Percentiles rank a stretch among this genome's conserved stretches.
Evolutionary conservation across 2,797 vertebrate genomes (phyloP).

Genomic region (Tiaroga cobitis): DNA sequence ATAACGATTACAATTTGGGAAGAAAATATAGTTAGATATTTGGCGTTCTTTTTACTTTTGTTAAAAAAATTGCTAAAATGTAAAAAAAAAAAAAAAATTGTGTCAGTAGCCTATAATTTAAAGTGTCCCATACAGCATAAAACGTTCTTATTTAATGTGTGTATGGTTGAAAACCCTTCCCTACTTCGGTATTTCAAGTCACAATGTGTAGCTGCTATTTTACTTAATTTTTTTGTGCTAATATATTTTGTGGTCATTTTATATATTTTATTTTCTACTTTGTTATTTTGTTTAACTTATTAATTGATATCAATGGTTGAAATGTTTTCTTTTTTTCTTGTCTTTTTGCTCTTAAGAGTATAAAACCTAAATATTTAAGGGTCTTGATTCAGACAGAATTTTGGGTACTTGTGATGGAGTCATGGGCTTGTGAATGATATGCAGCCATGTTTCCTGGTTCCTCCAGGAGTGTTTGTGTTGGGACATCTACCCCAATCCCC

Average conservation of each 20-base stretch:
- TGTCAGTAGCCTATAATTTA: too few relatives aligned
- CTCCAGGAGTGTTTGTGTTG: slow-evolving; percentile 9
- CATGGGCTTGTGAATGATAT: neutral
- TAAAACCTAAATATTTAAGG: slow-evolving; percentile 18
- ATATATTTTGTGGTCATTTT: neutral
- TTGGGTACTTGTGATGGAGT: neutral
- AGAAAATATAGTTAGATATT: neutral
- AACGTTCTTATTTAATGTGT: neutral
- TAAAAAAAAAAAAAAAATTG: too few relatives aligned
- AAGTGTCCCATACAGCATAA: neutral
- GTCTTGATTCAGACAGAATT: neutral
- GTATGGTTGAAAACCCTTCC: neutral
- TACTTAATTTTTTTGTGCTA: neutral
- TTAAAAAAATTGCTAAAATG: neutral
- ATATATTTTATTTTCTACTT: neutral
- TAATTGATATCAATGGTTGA: neutral
- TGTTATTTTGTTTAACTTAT: neutral
- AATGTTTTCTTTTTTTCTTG: neutral
- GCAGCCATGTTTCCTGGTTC: slow-evolving; percentile 7
- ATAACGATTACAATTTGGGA: too few relatives aligned
- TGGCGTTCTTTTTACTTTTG: neutral
- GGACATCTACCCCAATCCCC: neutral
- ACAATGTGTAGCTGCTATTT: neutral
- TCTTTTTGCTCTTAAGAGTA: neutral
- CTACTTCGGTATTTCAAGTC: neutral